These are phyloP conservation scores for Macrosiphum euphorbiae DNA, from an alignment of 2,888 invertebrate genomes.

Conservation along the genomic window DNA sequence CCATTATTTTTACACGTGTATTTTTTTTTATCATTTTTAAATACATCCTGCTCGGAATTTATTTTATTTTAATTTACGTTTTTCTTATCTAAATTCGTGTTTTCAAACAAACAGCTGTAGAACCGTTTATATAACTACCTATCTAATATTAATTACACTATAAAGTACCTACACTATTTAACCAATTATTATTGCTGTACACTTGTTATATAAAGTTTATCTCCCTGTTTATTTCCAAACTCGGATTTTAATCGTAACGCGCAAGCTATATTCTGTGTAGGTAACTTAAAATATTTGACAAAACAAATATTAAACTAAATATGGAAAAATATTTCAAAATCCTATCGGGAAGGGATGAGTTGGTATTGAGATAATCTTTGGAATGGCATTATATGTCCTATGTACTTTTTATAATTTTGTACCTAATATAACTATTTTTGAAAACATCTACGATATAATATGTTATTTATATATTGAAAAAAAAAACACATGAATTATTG, in stretches of 20 bases:
- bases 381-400: background rate
- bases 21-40: conserved; percentile 23
- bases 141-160: background rate
- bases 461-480: background rate
- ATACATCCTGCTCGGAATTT: background rate
- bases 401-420: background rate
- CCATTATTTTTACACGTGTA: background rate
- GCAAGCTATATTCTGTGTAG: background rate
- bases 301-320: background rate
- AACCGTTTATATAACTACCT: background rate
- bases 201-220: background rate
- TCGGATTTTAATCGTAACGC: background rate
- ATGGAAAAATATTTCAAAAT: background rate
- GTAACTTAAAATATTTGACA: background rate
- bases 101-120: background rate
- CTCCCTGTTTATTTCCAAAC: background rate
- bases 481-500: background rate
- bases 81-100: conserved; percentile 16
- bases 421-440: background rate
- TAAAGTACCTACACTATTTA: background rate
- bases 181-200: background rate
- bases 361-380: background rate
- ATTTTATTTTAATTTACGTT: background rate
- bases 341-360: background rate
- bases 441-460: background rate